Base-by-base conservation (phyloP, 2,113 vertebrate genomes). In the Rhabdornis inornatus region DNA sequence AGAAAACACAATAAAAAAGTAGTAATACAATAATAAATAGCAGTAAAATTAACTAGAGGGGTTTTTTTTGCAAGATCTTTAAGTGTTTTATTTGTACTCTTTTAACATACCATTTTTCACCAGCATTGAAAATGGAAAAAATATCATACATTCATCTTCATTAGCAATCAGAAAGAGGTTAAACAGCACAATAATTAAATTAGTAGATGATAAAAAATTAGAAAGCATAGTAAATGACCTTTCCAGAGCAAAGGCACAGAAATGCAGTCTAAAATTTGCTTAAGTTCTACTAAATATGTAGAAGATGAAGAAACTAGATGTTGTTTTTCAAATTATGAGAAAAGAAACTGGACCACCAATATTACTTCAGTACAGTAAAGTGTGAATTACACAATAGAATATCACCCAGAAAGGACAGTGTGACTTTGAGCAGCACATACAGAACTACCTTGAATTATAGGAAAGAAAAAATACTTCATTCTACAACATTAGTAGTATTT, bases 121-220 rank as follows among this genome's bases (percentile, higher is more conserved):
- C 8, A 10, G 35, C 25, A 27, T 68, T 92, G 77, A 74, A 81
- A 82, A 80, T 30, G 17, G 30, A 63, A 85, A 80, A 85, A 18
- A 47, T 31, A 8, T 24, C 65, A 83, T 21, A 83, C 33, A 94
- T 95, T 83, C 22, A 59, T 96, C 93, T 95, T 94, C 83, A 91
- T 97, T 94, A 96, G 63, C 37, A 76, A 79, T 61, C 31, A 75
- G 25, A 42, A 95, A 95, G 56, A 96, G 57, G 78, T 89, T 95
- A 94, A 95, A 86, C 27, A 78, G 35, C 42, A 66, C n/a, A 88
- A 69, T 89, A 96, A 95, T 96, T 95, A 94, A 94, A 95, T 94
- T 97, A 96, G 33, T 20, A 74, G 72, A 80, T 69, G 14, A 83
- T 93, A 95, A 94, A 93, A 94, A 93, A 95, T 89, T 89, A 31